Evolutionary conservation across 2,888 invertebrate species (phyloP).

Genomic region (Andrena minutula): DNA sequence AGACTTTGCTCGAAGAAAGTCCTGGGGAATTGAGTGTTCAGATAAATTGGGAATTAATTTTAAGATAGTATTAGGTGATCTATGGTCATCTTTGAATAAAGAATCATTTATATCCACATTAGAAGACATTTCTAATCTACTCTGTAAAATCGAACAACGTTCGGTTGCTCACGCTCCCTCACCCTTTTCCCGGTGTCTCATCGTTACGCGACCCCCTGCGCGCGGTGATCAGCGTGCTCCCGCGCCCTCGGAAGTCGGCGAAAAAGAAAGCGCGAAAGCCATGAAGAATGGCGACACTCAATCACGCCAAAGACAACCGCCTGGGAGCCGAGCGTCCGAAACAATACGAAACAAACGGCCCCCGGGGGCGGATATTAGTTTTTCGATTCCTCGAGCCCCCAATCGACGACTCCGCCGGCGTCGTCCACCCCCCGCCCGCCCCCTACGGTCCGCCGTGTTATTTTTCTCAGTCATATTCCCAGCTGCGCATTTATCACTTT

Average conservation of each 20-base stretch:
- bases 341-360: slow-evolving; percentile 85
- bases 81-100: no score
- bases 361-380: slow-evolving; percentile 84
- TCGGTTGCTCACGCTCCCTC: background rate
- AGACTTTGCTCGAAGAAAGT: background rate
- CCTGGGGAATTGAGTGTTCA: background rate
- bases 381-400: slow-evolving; percentile 82
- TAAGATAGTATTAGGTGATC: no score
- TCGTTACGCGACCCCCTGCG: slow-evolving; percentile 59
- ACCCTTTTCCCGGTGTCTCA: slow-evolving; percentile 29
- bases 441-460: slow-evolving; percentile 67
- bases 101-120: no score
- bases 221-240: slow-evolving; percentile 53
- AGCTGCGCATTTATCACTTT: slow-evolving; percentile 84
- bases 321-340: slow-evolving; percentile 79
- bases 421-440: slow-evolving; percentile 45
- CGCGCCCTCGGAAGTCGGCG: slow-evolving; percentile 51
- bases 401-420: slow-evolving; percentile 71
- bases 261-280: slow-evolving; percentile 62
- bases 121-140: background rate
- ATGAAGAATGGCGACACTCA: slow-evolving; percentile 84
- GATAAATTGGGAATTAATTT: no score
- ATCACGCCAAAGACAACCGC: slow-evolving; percentile 83
- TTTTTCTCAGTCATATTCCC: slow-evolving; percentile 84
- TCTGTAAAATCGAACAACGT: background rate